Evolutionary conservation across 2,797 vertebrate genomes (phyloP), one percentile per base, ranked within the genome.

Genomic region (Thunnus albacares): DNA sequence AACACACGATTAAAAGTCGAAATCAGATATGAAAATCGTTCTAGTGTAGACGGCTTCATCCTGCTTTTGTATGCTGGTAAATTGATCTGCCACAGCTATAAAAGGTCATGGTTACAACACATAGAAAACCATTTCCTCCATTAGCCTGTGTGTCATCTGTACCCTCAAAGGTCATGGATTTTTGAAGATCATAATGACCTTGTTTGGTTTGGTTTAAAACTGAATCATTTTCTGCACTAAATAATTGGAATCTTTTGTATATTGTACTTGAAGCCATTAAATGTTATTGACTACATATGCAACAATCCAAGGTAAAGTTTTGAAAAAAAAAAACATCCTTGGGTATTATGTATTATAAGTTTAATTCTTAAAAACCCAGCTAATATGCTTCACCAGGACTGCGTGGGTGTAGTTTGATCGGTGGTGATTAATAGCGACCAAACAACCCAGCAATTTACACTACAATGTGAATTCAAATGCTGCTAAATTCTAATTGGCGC

Each of bases 41-140:
- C 38, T 3, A n/a, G 9, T 28, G 0, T 6, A 4, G 26, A 57
- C 30, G 22, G 26, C 2, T 18, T 77, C 49, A 64, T 61, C 67
- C 52, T 22, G 66, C 15, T 63, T 79, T 75, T 35, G 1, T 24
- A 8, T n/a, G 38, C 61, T 69, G 68, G 80, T 64, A 68, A 58
- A 79, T 35, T 41, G 51, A 75, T 69, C 61, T 73, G 18, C 22
- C 38, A 65, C 64, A 22, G 14, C 26, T 4, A 45, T 22, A 57
- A 69, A 83, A 87, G 80, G 74, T 85, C 74, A 83, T 69, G 67
- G 71, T 70, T 45, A 47, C 66, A 66, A 24, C 35, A 15, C 33
- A 71, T 7, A 41, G 74, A 82, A 24, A 83, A 80, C 53, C 47
- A 35, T 83, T 90, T 87, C 83, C 74, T 70, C 41, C 24, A 28